phyloP scores from a whole-genome alignment of 2,113 vertebrate genomes.

The Brachyistius frenatus region DNA sequence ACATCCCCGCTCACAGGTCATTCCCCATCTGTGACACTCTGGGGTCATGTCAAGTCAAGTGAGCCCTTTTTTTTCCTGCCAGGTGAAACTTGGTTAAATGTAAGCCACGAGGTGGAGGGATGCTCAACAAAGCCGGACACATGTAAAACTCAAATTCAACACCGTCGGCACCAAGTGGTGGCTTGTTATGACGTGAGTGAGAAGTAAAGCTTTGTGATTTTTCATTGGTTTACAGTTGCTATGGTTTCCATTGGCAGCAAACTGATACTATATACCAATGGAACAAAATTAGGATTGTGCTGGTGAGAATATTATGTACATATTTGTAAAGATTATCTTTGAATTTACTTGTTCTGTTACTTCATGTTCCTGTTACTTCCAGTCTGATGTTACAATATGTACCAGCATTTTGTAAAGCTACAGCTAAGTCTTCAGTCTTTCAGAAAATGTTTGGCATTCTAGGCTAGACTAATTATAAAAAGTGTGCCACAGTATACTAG shows the following conservation, averaged over 20 bases:
- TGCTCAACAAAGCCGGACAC: slow-evolving; percentile 38
- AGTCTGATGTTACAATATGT: not conserved
- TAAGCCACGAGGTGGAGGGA: slow-evolving; percentile 34
- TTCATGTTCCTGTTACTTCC: not conserved
- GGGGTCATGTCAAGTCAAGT: slow-evolving; percentile 50
- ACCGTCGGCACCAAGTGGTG: not conserved
- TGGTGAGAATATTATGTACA: too few relatives aligned
- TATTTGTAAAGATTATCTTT: too few relatives aligned
- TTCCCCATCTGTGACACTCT: slow-evolving; percentile 34
- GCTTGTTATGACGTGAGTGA: not conserved
- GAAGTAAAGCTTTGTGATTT: not conserved
- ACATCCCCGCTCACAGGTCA: slow-evolving; percentile 19
- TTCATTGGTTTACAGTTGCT: not conserved
- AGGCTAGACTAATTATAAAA: not conserved
- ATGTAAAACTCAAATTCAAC: slow-evolving; percentile 18
- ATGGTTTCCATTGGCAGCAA: not conserved
- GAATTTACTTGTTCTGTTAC: too few relatives aligned
- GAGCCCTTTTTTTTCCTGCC: slow-evolving; percentile 21
- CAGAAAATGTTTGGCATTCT: slow-evolving; percentile 5
- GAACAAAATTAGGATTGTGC: not conserved
- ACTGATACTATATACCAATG: not conserved
- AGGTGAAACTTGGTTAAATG: slow-evolving; percentile 20
- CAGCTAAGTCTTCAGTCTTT: not conserved
- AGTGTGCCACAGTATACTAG: too few relatives aligned
- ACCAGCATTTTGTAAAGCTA: not conserved